Evolutionary conservation across 2,797 vertebrate species (phyloP), one percentile per base, ranked within the genome.

Genomic region (Craterocephalus amniculus): DNA sequence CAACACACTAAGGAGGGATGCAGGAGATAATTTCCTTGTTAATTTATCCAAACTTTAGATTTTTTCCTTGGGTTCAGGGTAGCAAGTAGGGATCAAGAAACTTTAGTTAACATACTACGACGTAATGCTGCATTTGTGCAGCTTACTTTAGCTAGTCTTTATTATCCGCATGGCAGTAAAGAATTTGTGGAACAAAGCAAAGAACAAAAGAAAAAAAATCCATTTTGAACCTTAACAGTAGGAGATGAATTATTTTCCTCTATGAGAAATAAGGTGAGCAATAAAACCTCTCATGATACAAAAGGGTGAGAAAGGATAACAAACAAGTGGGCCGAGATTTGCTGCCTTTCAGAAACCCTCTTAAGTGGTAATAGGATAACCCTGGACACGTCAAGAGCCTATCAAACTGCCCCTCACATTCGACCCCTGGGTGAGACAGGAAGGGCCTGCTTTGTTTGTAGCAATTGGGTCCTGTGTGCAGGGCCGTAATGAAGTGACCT

Each of bases 361-460:
- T 97, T 97, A 98, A 96, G 96, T 96, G 95, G 97, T 99, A 99
- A 99, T 98, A 95, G 97, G 97, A 98, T 99, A 97, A 98, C 96
- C 96, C 96, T 91, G 95, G 96, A 97, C 96, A 97, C 94, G 95
- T 95, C 93, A 96, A 95, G 94, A 96, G 95, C 96, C 97, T 96
- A 97, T 99, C 97, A 97, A 97, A 95, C 96, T 94, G 95, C 94
- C 96, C 97, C 97, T 97, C 96, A 96, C 96, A 95, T 95, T 96
- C 96, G 97, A 99, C 97, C 98, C 96, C 90, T 94, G 94, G 97
- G 97, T 96, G 96, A 98, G 95, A 95, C 95, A 63, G 95, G 96
- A 95, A 96, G 95, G 95, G 95, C 96, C 96, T 88, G 95, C 95
- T 95, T 96, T 95, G 97, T 97, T 97, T 95, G 93, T 94, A 94